These are phyloP conservation scores for Apus apus DNA, from an alignment of 2,113 vertebrate species.

Conservation along the genomic window DNA sequence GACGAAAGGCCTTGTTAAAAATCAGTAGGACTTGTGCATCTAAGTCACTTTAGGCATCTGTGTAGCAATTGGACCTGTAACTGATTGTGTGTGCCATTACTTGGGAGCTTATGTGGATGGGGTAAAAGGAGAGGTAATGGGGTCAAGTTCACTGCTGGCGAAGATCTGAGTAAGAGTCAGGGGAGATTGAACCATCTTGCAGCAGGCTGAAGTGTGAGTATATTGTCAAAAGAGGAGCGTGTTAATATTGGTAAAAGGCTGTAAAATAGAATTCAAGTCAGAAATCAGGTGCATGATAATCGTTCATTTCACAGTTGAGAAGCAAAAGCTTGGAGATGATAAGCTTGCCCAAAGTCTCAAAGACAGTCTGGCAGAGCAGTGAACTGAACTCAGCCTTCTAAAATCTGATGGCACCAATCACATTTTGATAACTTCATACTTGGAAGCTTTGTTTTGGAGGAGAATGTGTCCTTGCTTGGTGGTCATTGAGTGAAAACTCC, in stretches of 20 bases:
- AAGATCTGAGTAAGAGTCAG: background rate
- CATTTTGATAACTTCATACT: background rate
- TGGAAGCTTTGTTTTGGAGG: background rate
- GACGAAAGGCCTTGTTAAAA: background rate
- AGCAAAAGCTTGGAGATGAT: background rate
- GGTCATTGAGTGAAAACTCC: background rate
- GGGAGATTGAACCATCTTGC: background rate
- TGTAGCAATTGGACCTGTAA: background rate
- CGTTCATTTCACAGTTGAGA: background rate
- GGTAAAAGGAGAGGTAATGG: background rate
- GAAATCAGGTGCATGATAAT: background rate
- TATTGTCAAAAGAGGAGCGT: background rate
- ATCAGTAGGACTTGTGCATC: background rate
- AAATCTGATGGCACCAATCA: background rate
- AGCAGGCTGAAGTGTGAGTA: background rate
- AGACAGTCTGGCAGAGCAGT: background rate
- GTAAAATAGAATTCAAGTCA: background rate
- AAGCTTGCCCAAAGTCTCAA: background rate
- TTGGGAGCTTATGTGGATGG: background rate
- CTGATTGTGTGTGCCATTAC: background rate
- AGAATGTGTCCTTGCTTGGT: background rate
- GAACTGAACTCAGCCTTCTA: background rate
- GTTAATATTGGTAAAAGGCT: background rate
- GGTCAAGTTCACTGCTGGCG: background rate
- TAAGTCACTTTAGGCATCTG: background rate